These are phyloP conservation scores for Eupeodes luniger DNA, from an alignment of 2,888 invertebrate genomes.

Conservation along the genomic window DNA sequence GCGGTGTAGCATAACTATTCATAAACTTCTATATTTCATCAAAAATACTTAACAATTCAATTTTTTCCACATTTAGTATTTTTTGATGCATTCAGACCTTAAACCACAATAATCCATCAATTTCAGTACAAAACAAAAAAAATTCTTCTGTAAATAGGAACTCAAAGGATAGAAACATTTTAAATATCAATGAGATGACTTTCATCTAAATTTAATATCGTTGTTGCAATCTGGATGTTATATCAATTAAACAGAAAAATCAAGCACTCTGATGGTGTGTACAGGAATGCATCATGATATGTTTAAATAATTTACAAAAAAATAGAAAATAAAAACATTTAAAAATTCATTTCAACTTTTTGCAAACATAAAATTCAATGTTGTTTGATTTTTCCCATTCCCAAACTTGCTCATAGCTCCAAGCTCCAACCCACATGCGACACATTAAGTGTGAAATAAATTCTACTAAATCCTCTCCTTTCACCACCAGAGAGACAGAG, in stretches of 20 bases:
- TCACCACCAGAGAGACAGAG: conserved; percentile 19
- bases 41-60: no score
- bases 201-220: background rate
- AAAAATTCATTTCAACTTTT: background rate
- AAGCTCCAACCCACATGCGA: background rate
- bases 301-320: background rate
- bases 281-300: background rate
- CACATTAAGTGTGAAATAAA: conserved; percentile 12
- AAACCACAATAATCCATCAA: no score
- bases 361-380: conserved; percentile 13
- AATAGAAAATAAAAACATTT: background rate
- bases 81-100: no score
- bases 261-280: no score
- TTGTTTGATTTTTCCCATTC: conserved; percentile 1
- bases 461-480: conserved; percentile 14
- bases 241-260: no score
- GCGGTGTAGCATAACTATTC: no score
- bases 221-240: background rate
- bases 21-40: no score
- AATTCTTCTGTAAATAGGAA: no score
- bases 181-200: background rate
- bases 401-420: background rate
- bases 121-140: no score
- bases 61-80: no score
- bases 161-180: background rate